Evolutionary conservation across 2,797 vertebrate species (phyloP).

Genomic region (Podarcis lilfordi): DNA sequence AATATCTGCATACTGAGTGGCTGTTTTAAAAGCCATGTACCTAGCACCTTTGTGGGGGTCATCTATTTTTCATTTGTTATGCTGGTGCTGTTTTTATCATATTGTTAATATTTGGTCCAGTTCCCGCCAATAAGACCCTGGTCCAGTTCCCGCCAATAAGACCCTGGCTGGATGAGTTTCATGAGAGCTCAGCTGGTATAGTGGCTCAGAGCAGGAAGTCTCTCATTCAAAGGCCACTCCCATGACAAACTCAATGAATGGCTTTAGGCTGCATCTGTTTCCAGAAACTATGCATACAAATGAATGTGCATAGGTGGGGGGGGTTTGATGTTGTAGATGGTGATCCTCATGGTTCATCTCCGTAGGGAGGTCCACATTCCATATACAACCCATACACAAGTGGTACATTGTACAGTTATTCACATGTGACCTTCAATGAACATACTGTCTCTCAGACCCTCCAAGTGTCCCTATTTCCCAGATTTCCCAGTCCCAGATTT

Average conservation of each 20-base stretch:
- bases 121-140: not conserved
- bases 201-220: not conserved
- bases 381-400: no score
- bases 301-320: not conserved
- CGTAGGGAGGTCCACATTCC: no score
- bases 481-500: no score
- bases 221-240: not conserved
- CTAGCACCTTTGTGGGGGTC: not conserved
- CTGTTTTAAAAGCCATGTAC: not conserved
- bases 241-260: not conserved
- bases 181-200: not conserved
- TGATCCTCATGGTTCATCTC: not conserved
- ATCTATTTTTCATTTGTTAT: not conserved
- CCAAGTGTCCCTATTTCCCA: no score
- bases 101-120: not conserved
- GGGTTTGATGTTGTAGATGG: no score
- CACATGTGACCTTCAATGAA: no score
- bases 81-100: not conserved
- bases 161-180: not conserved
- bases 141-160: not conserved
- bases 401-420: no score
- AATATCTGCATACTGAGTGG: not conserved
- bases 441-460: no score
- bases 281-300: not conserved
- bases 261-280: not conserved